These are phyloP conservation scores for Sparus aurata DNA, from an alignment of 2,797 vertebrate species.

Conservation along the genomic window DNA sequence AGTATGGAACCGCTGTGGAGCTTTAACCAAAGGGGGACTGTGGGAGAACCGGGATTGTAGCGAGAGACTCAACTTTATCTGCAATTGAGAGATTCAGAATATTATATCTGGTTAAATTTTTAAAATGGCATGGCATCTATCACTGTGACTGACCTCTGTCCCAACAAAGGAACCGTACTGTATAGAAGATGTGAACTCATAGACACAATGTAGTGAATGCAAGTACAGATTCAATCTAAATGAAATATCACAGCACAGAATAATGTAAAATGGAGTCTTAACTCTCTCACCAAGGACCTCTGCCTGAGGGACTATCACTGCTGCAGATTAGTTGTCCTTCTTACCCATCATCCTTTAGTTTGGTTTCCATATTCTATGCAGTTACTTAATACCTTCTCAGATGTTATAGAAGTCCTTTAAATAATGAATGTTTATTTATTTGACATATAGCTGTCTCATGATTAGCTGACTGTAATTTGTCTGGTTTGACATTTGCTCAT, in stretches of 20 bases:
- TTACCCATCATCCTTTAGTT: background rate
- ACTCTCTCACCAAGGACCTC: background rate
- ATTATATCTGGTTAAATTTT: background rate
- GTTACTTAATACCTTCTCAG: background rate
- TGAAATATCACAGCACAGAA: background rate
- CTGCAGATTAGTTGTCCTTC: no score
- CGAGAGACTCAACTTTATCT: conserved; percentile 47
- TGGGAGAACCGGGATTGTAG: conserved; percentile 54
- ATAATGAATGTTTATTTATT: background rate
- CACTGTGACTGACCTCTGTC: background rate
- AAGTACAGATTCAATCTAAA: background rate
- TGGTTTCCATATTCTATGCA: background rate
- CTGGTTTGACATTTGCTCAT: background rate
- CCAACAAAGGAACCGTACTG: background rate
- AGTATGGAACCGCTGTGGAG: conserved; percentile 37
- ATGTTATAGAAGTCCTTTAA: no score
- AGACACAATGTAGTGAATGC: background rate
- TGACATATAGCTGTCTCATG: background rate
- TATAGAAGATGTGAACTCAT: background rate
- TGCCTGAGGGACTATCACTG: no score
- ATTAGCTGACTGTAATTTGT: background rate
- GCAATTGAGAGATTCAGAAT: conserved; percentile 10
- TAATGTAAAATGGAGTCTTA: background rate
- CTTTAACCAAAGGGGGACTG: conserved; percentile 12
- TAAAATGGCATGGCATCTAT: background rate